phyloP scores from a whole-genome alignment of 2,113 vertebrate species.

The Eulacestoma nigropectus region DNA sequence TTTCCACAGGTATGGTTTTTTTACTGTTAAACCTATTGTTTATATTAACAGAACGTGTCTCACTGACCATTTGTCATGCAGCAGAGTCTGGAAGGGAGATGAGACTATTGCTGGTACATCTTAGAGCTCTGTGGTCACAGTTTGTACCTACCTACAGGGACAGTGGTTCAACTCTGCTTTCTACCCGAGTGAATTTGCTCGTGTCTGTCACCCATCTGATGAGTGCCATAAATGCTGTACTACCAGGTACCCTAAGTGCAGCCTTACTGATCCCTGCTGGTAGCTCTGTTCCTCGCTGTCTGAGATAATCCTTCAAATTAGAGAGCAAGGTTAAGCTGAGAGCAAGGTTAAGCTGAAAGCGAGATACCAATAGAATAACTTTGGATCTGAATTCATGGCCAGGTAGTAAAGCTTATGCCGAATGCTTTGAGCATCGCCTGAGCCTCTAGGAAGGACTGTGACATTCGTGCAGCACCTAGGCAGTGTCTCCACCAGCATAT shows the following conservation, averaged over 20 bases:
- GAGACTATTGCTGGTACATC: background rate
- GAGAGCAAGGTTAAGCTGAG: background rate
- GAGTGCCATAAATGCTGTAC: background rate
- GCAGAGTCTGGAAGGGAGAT: background rate
- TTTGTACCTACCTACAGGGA: background rate
- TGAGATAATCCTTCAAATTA: background rate
- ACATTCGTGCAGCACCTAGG: background rate
- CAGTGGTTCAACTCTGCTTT: background rate
- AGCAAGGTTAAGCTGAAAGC: background rate
- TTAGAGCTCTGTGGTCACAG: background rate
- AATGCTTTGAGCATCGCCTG: background rate
- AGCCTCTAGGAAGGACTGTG: background rate
- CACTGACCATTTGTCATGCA: background rate
- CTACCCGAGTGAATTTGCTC: background rate
- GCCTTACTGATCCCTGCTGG: background rate
- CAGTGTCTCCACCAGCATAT: background rate
- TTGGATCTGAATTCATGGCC: background rate
- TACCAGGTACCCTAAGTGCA: background rate
- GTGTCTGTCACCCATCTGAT: background rate
- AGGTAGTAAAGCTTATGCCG: background rate
- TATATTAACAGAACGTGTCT: background rate
- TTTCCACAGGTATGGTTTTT: background rate
- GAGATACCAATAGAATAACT: fast-evolving
- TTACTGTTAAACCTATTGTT: background rate
- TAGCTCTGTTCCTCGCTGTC: background rate